Percentiles rank a stretch among this genome's conserved stretches.
Evolutionary conservation across 53 echinoderm and acorn worm species (phyloP).

Genomic region (Apostichopus leukothele): DNA sequence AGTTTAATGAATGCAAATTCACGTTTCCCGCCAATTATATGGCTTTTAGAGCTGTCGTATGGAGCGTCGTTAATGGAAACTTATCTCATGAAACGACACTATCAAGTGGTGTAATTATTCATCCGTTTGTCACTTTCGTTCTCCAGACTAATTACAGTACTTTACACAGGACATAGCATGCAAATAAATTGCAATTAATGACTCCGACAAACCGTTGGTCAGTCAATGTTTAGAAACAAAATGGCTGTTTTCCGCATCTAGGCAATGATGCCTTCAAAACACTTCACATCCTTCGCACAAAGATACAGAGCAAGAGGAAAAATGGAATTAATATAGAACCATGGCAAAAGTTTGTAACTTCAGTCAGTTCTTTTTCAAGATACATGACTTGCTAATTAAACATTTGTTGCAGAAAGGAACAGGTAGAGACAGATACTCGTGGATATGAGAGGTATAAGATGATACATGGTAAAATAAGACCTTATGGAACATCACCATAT

Average conservation of each 20-base stretch:
- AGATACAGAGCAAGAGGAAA: too few species aligned
- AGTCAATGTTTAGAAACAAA: neutral
- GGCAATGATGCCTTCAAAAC: too few species aligned
- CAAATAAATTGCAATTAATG: conserved; percentile 7
- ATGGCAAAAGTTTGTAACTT: too few species aligned
- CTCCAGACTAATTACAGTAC: neutral
- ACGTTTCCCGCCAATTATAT: conserved; percentile 10
- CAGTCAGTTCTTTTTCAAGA: too few species aligned
- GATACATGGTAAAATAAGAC: too few species aligned
- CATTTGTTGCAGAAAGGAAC: neutral
- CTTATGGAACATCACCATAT: too few species aligned
- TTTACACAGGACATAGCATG: neutral
- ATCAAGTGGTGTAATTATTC: conserved; percentile 11
- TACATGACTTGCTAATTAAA: neutral
- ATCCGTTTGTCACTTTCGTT: neutral
- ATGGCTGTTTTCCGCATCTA: neutral
- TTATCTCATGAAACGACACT: neutral
- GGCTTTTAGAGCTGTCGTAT: neutral
- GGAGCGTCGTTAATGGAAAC: neutral
- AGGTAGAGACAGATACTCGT: too few species aligned
- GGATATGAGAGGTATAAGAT: too few species aligned
- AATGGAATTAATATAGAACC: too few species aligned
- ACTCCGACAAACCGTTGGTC: neutral
- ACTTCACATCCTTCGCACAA: too few species aligned
- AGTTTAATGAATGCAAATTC: conserved; percentile 18